Evolutionary conservation across 2,888 invertebrate genomes (phyloP).

Genomic region (Ophion costatus): DNA sequence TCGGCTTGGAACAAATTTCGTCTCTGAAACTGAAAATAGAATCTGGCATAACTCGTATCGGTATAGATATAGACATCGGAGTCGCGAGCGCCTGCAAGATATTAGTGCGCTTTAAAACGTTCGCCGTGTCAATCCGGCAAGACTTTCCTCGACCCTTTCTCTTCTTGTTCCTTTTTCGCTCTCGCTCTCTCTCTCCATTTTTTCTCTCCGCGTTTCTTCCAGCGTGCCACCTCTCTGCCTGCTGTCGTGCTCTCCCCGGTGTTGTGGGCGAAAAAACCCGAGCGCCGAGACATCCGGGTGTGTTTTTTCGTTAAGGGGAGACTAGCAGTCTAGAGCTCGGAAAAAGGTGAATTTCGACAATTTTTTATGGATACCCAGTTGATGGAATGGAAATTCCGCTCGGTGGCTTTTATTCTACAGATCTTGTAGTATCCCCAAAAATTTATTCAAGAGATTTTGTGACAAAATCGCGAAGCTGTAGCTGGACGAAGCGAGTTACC

Average conservation of each 20-base stretch:
- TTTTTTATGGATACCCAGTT: slow-evolving; percentile 3
- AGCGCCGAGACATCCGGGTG: slow-evolving; percentile 22
- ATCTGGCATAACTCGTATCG: slow-evolving; percentile 27
- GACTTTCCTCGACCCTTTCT: slow-evolving; percentile 13
- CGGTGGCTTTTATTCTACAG: too few species aligned
- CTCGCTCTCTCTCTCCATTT: slow-evolving; percentile 5
- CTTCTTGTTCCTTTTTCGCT: background rate
- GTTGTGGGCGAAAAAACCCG: slow-evolving; percentile 30
- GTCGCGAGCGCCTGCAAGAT: slow-evolving; percentile 40
- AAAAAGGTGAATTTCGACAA: slow-evolving; percentile 10
- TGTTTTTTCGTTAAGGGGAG: slow-evolving; percentile 25
- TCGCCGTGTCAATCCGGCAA: slow-evolving; percentile 16
- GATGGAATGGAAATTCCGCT: background rate
- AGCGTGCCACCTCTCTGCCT: background rate
- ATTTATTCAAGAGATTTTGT: too few species aligned
- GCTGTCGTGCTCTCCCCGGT: slow-evolving; percentile 24
- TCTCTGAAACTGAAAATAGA: slow-evolving; percentile 63
- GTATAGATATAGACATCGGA: slow-evolving; percentile 19
- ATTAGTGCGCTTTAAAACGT: slow-evolving; percentile 43
- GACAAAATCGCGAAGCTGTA: too few species aligned
- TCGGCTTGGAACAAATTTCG: slow-evolving; percentile 52
- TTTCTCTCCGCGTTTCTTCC: background rate
- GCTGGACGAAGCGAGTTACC: too few species aligned
- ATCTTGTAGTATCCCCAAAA: too few species aligned
- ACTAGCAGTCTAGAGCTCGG: slow-evolving; percentile 14